Base-by-base conservation (phyloP, 2,797 vertebrate species). In the Gobio occitaniae region DNA sequence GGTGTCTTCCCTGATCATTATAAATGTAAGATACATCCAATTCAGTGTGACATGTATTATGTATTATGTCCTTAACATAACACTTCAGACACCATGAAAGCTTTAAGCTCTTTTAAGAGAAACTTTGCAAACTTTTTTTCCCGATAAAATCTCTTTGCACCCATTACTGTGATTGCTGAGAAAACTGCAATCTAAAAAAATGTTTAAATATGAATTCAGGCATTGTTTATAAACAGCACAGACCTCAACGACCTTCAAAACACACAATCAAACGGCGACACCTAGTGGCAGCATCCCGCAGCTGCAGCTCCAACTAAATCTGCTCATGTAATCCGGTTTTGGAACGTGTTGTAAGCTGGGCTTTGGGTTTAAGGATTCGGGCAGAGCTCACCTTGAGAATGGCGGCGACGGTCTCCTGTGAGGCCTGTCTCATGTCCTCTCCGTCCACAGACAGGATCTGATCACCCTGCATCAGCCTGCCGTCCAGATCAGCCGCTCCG, bases 391-490 rank as follows among this genome's bases (percentile, higher is more conserved):
- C 98, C 96, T 99, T 99, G 87, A 99, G 95, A 32, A 97, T 91
- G 69, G 97, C 95, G 15, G 97, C 98, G 78, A 98, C 98, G 0
- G 95, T 94, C 89, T 99, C 98, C 89, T 99, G 98, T 19, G 97
- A 96, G 74, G 97, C 96, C 86, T 92, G 94, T 88, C 95, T 96
- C 79, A 97, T 93, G 91, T 99, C 96, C 75, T 99, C 97, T 44
- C 96, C 94, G 63, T 98, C 96, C 90, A 99, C 96, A 12, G 96
- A 96, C 91, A 99, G 91, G 91, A 99, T 99, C 93, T 98, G 98
- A 89, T 99, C 98, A 63, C 98, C 98, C 90, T 96, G 97, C 96
- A 97, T 99, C 90, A 99, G 93, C 83, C 97, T 95, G 19, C 97
- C 96, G 48, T 99, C 97, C 77, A 97, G 93, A 90, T 98, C 97